A percentile compares a stretch with the other conserved stretches of the same genome.
phyloP scores from a whole-genome alignment of 2,888 invertebrate species.

The Caenorhabditis sp. region DNA sequence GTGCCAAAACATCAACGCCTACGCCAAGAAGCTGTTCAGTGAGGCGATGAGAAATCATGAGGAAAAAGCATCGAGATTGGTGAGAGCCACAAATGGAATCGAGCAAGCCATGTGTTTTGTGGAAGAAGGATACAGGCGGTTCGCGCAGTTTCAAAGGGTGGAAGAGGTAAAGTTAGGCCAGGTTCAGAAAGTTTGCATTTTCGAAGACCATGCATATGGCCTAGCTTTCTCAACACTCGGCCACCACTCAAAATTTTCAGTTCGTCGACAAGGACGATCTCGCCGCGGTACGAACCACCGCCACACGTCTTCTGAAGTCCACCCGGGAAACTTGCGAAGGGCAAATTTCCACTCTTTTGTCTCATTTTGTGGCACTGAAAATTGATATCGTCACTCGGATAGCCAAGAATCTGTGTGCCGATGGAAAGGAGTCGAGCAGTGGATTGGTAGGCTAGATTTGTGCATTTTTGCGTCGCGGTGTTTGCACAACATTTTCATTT shows the following conservation, averaged over 20 bases:
- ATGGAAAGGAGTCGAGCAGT: slow-evolving; percentile 33
- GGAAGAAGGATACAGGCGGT: slow-evolving; percentile 63
- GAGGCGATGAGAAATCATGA: slow-evolving; percentile 61
- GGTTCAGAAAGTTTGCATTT: too few species aligned
- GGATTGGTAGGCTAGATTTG: slow-evolving; percentile 43
- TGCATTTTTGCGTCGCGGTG: too few species aligned
- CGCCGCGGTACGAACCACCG: slow-evolving; percentile 33
- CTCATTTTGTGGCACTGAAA: slow-evolving; percentile 42
- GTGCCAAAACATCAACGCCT: slow-evolving; percentile 67
- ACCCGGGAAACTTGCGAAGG: slow-evolving; percentile 54
- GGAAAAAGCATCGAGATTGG: slow-evolving; percentile 58
- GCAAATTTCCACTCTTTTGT: slow-evolving; percentile 42
- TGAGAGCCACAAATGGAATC: slow-evolving; percentile 70
- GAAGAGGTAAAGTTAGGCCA: slow-evolving; percentile 34
- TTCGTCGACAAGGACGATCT: slow-evolving; percentile 36
- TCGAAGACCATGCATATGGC: too few species aligned
- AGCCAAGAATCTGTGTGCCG: slow-evolving; percentile 52
- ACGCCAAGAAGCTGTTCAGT: slow-evolving; percentile 63
- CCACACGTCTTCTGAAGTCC: slow-evolving; percentile 42
- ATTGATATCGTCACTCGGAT: slow-evolving; percentile 36
- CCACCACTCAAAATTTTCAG: slow-evolving; percentile 23
- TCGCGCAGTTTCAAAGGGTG: slow-evolving; percentile 58
- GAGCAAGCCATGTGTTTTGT: slow-evolving; percentile 70
- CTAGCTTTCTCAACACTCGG: too few species aligned
- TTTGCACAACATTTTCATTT: too few species aligned